A percentile compares a stretch with the other conserved stretches of the same genome.
These are phyloP conservation scores for Heterocephalus glaber DNA, from an alignment of 2,113 vertebrate genomes.

Conservation along the genomic window DNA sequence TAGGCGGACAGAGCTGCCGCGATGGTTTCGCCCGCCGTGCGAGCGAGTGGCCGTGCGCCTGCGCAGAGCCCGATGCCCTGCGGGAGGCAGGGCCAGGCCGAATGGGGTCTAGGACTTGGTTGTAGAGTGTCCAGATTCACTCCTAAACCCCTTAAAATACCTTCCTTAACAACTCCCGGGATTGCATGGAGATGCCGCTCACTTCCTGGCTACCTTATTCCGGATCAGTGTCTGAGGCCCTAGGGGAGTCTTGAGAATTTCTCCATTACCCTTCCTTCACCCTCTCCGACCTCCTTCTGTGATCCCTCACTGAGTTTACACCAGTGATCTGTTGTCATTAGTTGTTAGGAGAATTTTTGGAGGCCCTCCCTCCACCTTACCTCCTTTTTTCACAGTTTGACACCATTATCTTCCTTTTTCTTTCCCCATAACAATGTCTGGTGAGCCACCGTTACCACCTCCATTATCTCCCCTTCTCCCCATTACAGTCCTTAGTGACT, in stretches of 20 bases:
- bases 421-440: not conserved
- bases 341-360: constrained; percentile 6
- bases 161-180: not conserved
- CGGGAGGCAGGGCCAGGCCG: not conserved
- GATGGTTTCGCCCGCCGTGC: constrained; percentile 65
- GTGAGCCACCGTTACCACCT: not conserved
- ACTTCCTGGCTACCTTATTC: not conserved
- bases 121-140: not conserved
- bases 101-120: not conserved
- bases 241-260: not conserved
- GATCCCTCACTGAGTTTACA: not conserved
- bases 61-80: constrained; percentile 45
- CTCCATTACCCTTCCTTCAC: not conserved
- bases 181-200: not conserved
- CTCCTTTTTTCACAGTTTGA: not conserved
- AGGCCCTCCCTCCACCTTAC: not conserved
- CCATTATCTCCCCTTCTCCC: not conserved
- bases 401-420: not conserved
- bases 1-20: not conserved
- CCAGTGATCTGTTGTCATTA: not conserved
- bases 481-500: not conserved
- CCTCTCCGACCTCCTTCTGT: not conserved
- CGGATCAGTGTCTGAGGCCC: not conserved
- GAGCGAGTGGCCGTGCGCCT: constrained; percentile 36
- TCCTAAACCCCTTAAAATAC: not conserved